These are phyloP conservation scores for Pseudolaguvia tuberculata DNA, from an alignment of 2,113 vertebrate species.

Conservation along the genomic window DNA sequence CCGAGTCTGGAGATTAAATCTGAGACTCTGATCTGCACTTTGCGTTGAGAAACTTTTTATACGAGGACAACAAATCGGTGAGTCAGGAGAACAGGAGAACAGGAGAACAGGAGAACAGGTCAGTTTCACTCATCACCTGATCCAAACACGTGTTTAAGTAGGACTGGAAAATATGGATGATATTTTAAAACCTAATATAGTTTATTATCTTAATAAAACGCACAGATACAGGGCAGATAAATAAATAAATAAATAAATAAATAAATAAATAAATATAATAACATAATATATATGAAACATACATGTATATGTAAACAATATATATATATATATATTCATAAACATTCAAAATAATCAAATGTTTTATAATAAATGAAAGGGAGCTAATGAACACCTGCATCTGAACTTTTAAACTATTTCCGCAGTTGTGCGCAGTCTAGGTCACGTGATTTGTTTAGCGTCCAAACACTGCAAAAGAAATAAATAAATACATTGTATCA, in stretches of 20 bases:
- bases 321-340: not conserved
- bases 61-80: conserved; percentile 45
- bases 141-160: too few species aligned
- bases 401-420: too few species aligned
- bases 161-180: not conserved
- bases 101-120: too few species aligned
- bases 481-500: too few species aligned
- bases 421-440: too few species aligned
- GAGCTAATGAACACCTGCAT: too few species aligned
- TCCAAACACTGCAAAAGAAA: too few species aligned
- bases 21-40: conserved; percentile 54
- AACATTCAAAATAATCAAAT: not conserved
- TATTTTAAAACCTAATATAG: not conserved
- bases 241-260: too few species aligned
- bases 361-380: not conserved
- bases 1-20: conserved; percentile 62
- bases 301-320: not conserved
- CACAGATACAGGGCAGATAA: not conserved
- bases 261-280: not conserved
- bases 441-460: too few species aligned
- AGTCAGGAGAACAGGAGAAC: too few species aligned
- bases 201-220: not conserved
- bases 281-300: not conserved
- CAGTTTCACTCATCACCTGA: conserved; percentile 15
- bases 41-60: conserved; percentile 50